Evolutionary conservation across 2,113 vertebrate genomes (phyloP), one percentile per base, ranked within the genome.

Genomic region (Argyrosomus japonicus): DNA sequence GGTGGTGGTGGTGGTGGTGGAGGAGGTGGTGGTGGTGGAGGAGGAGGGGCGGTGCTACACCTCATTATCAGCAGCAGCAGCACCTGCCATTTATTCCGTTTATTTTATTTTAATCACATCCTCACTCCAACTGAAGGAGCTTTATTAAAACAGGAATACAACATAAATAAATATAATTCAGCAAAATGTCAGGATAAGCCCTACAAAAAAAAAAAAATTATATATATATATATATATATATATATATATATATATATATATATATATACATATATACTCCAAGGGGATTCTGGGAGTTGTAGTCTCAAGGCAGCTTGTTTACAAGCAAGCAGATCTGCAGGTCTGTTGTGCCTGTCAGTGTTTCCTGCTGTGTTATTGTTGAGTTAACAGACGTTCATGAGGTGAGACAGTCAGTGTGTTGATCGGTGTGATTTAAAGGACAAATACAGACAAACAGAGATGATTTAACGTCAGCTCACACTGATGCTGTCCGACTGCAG

Each of bases 251-350:
- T 32, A 32, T 5, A 32, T 32, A 32, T 6, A n/a, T n/a, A n/a
- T n/a, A n/a, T n/a, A 32, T 32, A 32, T 32, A 32, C 1, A 32
- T 32, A 32, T 5, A 32, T 32, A 32, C 6, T 36, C 7, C 36
- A 36, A 36, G 9, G 54, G 84, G 18, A 86, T 91, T 62, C 62
- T 87, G 93, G 93, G 92, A 83, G 78, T n/a, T 94, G 92, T 87
- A 93, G 92, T 94, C 79, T 18, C 18, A 5, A 17, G 43, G 14
- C 32, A 6, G 79, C 81, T 90, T 92, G 83, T 92, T 90, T 85
- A 89, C 90, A 76, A 36, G 77, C 87, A 65, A 36, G 70, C 70
- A 4, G 68, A n/a, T 74, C 58, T 32, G 65, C n/a, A 15, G 23
- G 36, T 45, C 8, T 40, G 62, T n/a, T 50, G 5, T 9, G 40